Percentiles rank a stretch among this genome's conserved stretches.
phyloP scores from a whole-genome alignment of 2,113 vertebrate species.

The Nesoenas mayeri region DNA sequence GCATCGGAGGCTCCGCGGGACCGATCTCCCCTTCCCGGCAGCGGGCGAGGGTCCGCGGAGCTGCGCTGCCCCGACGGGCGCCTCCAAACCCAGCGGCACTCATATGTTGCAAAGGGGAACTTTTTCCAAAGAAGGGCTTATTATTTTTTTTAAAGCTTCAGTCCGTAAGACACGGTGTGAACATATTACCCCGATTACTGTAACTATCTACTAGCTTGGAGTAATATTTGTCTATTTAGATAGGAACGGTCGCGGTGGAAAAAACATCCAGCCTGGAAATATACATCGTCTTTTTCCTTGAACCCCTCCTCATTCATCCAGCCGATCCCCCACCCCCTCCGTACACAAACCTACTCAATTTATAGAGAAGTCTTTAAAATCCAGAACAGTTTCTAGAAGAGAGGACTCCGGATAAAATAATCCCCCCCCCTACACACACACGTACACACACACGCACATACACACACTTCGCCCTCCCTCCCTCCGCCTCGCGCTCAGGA shows the following conservation, averaged over 20 bases:
- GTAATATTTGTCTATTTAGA: slow-evolving; percentile 59
- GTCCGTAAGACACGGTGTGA: neutral
- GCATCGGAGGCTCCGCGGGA: neutral
- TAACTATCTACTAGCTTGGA: neutral
- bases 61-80: neutral
- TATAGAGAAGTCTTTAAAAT: slow-evolving; percentile 32
- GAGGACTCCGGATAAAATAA: slow-evolving; percentile 16
- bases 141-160: neutral
- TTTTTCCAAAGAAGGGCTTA: neutral
- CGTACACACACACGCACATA: neutral
- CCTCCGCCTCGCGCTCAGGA: neutral
- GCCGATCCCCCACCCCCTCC: neutral
- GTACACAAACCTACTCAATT: slow-evolving; percentile 17
- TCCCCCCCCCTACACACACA: neutral
- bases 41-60: neutral
- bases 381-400: slow-evolving; percentile 36
- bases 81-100: neutral
- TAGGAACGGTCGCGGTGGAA: neutral
- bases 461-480: neutral
- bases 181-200: slow-evolving; percentile 32
- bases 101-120: neutral
- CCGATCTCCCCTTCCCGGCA: neutral
- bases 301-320: slow-evolving; percentile 53
- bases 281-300: slow-evolving; percentile 40
- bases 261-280: slow-evolving; percentile 50